Evolutionary conservation across 2,113 vertebrate species (phyloP).

Genomic region (Lampris megalopsis): DNA sequence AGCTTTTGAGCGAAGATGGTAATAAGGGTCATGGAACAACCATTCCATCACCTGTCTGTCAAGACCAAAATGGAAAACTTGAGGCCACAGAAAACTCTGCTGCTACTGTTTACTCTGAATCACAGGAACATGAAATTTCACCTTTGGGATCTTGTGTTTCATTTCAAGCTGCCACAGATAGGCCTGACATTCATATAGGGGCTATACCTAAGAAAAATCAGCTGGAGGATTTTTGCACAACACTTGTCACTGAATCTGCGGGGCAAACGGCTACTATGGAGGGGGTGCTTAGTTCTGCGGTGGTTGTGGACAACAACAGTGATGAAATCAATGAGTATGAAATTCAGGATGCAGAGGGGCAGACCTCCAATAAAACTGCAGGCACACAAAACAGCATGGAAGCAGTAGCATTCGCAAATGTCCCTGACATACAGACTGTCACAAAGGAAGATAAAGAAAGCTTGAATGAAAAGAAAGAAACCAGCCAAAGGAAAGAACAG

Average conservation of each 20-base stretch:
- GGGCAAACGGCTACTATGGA: slow-evolving; percentile 34
- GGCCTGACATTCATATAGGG: slow-evolving; percentile 34
- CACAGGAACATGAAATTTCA: slow-evolving; percentile 50
- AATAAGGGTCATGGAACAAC: slow-evolving; percentile 48
- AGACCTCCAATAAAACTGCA: slow-evolving; percentile 53
- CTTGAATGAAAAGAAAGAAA: slow-evolving; percentile 45
- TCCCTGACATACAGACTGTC: slow-evolving; percentile 49
- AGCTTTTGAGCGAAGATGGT: slow-evolving; percentile 8
- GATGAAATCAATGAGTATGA: slow-evolving; percentile 50
- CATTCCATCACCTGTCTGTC: slow-evolving; percentile 44
- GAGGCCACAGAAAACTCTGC: slow-evolving; percentile 31
- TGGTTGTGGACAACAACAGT: slow-evolving; percentile 24
- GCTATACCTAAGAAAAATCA: slow-evolving; percentile 32
- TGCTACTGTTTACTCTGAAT: slow-evolving; percentile 39
- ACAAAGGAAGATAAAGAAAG: slow-evolving; percentile 46
- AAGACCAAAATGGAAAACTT: slow-evolving; percentile 39
- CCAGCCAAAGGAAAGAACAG: slow-evolving; percentile 37
- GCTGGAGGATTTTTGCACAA: slow-evolving; percentile 32
- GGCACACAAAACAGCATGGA: slow-evolving; percentile 47
- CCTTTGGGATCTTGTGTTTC: slow-evolving; percentile 25
- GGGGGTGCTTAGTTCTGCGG: slow-evolving; percentile 35
- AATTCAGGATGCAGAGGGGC: slow-evolving; percentile 50
- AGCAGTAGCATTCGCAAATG: slow-evolving; percentile 56
- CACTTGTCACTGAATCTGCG: slow-evolving; percentile 30
- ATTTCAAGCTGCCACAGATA: slow-evolving; percentile 45